Percentiles rank a stretch among this genome's conserved stretches.
Conservation (phyloP, 2,888 invertebrate species). For the Drosophila austrosaltans region DNA sequence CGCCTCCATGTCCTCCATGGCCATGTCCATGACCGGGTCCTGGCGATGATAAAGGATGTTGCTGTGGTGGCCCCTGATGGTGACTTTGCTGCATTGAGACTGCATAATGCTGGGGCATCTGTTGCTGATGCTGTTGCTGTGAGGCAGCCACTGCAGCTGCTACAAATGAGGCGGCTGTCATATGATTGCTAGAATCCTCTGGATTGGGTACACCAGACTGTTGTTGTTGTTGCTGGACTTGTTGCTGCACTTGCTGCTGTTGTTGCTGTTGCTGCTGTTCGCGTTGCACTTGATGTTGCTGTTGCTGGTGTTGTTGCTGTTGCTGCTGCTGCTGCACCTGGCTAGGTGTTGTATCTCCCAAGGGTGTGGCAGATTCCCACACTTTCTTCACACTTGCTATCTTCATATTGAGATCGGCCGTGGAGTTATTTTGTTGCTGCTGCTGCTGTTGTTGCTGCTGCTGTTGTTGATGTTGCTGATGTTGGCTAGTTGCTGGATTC, state of each 20-base stretch:
- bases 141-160: slow-evolving; percentile 79
- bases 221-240: slow-evolving; percentile 61
- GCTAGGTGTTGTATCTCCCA: slow-evolving; percentile 78
- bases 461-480: slow-evolving; percentile 28
- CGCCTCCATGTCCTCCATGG: slow-evolving; percentile 49
- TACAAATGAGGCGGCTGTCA: slow-evolving; percentile 80
- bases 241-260: slow-evolving; percentile 60
- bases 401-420: slow-evolving; percentile 96
- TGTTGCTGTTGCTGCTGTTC: slow-evolving; percentile 25
- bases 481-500: slow-evolving; percentile 74
- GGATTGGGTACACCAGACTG: slow-evolving; percentile 7
- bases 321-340: slow-evolving; percentile 46
- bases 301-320: slow-evolving; percentile 39
- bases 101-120: slow-evolving; percentile 77
- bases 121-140: slow-evolving; percentile 72
- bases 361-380: slow-evolving; percentile 88
- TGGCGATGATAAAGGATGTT: slow-evolving; percentile 82
- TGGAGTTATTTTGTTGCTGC: slow-evolving; percentile 89
- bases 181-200: slow-evolving; percentile 62
- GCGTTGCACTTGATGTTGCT: slow-evolving; percentile 36
- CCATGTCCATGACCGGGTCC: slow-evolving; percentile 76
- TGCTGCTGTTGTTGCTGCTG: slow-evolving; percentile 44
- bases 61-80: slow-evolving; percentile 52
- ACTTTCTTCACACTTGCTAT: slow-evolving; percentile 95
- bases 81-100: slow-evolving; percentile 59